Percentiles rank a stretch among this genome's conserved stretches.
Evolutionary conservation across 2,113 vertebrate species (phyloP).

Genomic region (Anarhynchus alexandrinus): DNA sequence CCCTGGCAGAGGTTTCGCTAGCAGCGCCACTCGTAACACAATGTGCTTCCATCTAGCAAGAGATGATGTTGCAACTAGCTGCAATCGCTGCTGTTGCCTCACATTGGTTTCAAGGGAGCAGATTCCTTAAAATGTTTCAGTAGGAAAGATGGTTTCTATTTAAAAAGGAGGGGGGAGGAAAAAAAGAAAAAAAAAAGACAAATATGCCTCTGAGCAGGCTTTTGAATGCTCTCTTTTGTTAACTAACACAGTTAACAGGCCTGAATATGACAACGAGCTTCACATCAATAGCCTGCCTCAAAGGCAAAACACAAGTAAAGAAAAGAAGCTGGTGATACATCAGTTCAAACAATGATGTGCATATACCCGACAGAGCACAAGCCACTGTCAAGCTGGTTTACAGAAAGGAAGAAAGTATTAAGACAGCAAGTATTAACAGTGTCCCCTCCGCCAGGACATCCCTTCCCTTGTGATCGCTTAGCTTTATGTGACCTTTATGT

Average conservation of each 20-base stretch:
- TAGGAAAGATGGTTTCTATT: too few relatives aligned
- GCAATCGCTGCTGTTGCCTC: not conserved
- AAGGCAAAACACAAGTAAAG: not conserved
- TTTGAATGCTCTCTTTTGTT: slow-evolving; percentile 25
- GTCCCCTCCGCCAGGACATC: not conserved
- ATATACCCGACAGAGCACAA: not conserved
- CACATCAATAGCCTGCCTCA: not conserved
- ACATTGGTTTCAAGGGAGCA: not conserved
- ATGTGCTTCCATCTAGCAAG: not conserved
- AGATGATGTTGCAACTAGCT: not conserved
- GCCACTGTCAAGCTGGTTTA: not conserved
- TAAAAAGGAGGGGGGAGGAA: not conserved
- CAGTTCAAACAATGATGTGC: not conserved
- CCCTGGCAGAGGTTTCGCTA: not conserved
- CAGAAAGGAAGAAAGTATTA: not conserved
- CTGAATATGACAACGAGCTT: not conserved
- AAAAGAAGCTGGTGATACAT: not conserved
- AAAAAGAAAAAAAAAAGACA: not conserved
- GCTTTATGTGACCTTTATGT: not conserved
- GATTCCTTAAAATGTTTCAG: not conserved
- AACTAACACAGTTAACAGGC: not conserved
- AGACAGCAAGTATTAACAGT: not conserved
- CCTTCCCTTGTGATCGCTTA: not conserved
- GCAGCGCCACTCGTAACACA: not conserved
- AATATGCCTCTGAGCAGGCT: not conserved